These are phyloP conservation scores for Centruroides vittatus DNA, from an alignment of 1,140 invertebrate genomes.

Conservation along the genomic window DNA sequence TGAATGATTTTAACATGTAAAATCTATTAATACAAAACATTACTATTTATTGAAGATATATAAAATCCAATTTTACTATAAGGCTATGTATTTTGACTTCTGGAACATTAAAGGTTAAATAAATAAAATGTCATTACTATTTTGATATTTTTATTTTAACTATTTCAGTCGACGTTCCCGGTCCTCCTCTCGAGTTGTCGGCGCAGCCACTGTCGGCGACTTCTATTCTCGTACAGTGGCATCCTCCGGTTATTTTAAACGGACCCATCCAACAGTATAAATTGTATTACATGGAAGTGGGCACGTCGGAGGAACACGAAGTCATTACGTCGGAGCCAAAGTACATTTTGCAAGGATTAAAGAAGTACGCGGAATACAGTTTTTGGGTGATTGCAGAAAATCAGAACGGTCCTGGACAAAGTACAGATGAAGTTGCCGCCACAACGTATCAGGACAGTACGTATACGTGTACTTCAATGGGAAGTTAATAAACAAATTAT, in stretches of 20 bases:
- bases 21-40: no score
- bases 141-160: background rate
- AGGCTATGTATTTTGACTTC: no score
- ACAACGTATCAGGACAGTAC: conserved; percentile 54
- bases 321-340: conserved; percentile 39
- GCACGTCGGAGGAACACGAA: conserved; percentile 41
- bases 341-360: conserved; percentile 45
- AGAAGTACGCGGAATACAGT: conserved; percentile 61
- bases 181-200: conserved; percentile 49
- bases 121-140: no score
- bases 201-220: conserved; percentile 48
- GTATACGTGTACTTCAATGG: no score
- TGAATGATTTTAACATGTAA: no score
- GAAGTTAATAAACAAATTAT: background rate
- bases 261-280: conserved; percentile 47
- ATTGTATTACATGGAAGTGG: conserved; percentile 61
- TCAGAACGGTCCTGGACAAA: conserved; percentile 60
- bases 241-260: conserved; percentile 36
- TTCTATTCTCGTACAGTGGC: conserved; percentile 56
- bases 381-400: conserved; percentile 69
- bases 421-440: conserved; percentile 55
- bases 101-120: no score
- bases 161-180: conserved; percentile 52
- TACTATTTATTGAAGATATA: no score
- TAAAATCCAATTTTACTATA: no score